A percentile compares a stretch with the other conserved stretches of the same genome.
phyloP scores from a whole-genome alignment of 2,113 vertebrate genomes.

The Barnardius zonarius region DNA sequence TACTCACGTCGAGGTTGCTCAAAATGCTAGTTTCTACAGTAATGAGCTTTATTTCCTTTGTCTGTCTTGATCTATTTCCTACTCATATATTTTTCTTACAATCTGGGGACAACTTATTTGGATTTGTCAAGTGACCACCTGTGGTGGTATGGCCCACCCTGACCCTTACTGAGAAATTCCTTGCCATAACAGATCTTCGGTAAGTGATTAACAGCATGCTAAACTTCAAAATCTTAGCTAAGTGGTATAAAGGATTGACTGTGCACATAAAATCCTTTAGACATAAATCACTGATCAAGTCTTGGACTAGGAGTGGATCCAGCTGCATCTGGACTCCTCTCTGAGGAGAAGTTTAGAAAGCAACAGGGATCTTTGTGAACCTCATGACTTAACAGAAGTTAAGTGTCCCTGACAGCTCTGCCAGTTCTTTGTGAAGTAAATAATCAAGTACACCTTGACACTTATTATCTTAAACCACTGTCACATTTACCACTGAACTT shows the following conservation, averaged over 20 bases:
- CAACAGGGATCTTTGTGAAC: not conserved
- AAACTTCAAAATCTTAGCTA: not conserved
- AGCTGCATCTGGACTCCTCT: not conserved
- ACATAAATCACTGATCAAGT: not conserved
- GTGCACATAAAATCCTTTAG: not conserved
- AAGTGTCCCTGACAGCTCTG: not conserved
- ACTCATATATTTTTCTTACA: not conserved
- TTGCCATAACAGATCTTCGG: not conserved
- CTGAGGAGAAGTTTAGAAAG: not conserved
- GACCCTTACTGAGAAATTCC: not conserved
- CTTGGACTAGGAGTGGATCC: not conserved
- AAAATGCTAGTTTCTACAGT: not conserved
- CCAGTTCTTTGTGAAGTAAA: not conserved
- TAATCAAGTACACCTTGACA: not conserved
- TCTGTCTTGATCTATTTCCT: not conserved
- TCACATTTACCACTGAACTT: not conserved
- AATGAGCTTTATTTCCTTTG: not conserved
- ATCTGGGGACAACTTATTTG: accelerated
- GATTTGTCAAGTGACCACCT: not conserved
- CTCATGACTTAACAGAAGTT: not conserved
- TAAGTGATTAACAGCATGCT: not conserved
- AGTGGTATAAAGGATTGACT: not conserved
- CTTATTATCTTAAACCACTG: not conserved
- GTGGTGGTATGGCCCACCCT: not conserved
- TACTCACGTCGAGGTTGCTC: not conserved